Percentiles rank a stretch among this genome's conserved stretches.
phyloP scores from a whole-genome alignment of 2,888 invertebrate genomes.

The Cactoblastis cactorum region DNA sequence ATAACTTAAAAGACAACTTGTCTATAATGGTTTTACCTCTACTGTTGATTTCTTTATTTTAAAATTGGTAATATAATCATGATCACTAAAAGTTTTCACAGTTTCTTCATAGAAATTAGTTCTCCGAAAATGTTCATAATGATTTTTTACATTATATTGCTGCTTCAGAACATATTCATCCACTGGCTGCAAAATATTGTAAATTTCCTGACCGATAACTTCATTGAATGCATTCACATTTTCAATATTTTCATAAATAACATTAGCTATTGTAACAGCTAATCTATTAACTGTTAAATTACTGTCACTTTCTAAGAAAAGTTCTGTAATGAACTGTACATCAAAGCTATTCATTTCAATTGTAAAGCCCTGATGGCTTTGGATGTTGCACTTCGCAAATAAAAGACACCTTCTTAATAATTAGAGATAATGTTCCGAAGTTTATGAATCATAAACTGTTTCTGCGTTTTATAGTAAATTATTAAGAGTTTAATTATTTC shows the following conservation, averaged over 20 bases:
- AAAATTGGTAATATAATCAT: constrained; percentile 50
- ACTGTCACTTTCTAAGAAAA: constrained; percentile 61
- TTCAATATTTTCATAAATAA: constrained; percentile 57
- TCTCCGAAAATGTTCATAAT: constrained; percentile 6
- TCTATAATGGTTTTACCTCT: too few species aligned
- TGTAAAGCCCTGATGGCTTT: too few species aligned
- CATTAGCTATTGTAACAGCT: constrained; percentile 55
- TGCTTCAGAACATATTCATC: constrained; percentile 18
- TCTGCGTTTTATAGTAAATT: too few species aligned
- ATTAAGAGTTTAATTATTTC: too few species aligned
- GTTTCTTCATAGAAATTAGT: constrained; percentile 48
- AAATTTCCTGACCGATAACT: constrained; percentile 36
- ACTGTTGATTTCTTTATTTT: constrained; percentile 59
- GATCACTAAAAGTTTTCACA: constrained; percentile 44
- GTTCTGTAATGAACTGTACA: constrained; percentile 56
- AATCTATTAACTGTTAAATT: constrained; percentile 53
- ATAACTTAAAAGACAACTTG: too few species aligned
- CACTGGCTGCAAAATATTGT: constrained; percentile 21
- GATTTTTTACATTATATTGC: constrained; percentile 15
- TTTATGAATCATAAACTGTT: too few species aligned
- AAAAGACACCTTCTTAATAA: too few species aligned
- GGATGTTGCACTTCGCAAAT: too few species aligned
- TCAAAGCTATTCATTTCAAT: constrained; percentile 45
- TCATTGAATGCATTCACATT: constrained; percentile 45
- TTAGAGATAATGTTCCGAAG: too few species aligned